A percentile compares a stretch with the other conserved stretches of the same genome.
Evolutionary conservation across 2,797 vertebrate genomes (phyloP).

Genomic region (Coregonus ussuriensis): DNA sequence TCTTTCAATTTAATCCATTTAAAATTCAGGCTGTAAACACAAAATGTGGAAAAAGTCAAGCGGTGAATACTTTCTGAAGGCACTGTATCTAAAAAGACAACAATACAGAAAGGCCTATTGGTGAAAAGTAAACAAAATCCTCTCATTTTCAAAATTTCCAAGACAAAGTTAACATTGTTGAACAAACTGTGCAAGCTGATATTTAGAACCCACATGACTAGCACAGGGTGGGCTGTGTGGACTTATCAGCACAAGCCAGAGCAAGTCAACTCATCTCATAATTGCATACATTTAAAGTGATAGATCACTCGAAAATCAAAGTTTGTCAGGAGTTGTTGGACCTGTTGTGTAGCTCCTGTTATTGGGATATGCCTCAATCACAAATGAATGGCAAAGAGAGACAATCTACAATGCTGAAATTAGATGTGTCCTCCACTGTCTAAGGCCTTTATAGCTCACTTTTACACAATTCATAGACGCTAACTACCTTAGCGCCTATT

Average conservation of each 20-base stretch:
- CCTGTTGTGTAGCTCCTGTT: not conserved
- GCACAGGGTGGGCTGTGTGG: not conserved
- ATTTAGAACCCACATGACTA: not conserved
- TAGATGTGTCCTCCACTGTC: too few relatives aligned
- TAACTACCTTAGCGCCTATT: too few relatives aligned
- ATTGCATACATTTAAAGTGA: not conserved
- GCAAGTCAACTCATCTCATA: not conserved
- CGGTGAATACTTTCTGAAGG: not conserved
- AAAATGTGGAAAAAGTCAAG: too few relatives aligned
- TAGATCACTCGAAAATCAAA: not conserved
- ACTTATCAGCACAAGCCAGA: conserved; percentile 21
- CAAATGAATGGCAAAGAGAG: too few relatives aligned
- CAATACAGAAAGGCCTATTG: not conserved
- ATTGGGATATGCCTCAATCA: not conserved
- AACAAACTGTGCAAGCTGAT: not conserved
- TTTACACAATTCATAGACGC: too few relatives aligned
- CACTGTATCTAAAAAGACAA: not conserved
- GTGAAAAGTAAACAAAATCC: too few relatives aligned
- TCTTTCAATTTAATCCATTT: too few relatives aligned
- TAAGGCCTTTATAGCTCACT: too few relatives aligned
- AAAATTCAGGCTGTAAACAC: too few relatives aligned
- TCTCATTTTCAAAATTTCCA: not conserved
- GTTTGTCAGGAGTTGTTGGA: not conserved
- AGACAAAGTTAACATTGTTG: not conserved
- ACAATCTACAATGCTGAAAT: too few relatives aligned